Base-by-base conservation (phyloP, 1,140 invertebrate genomes). In the Drosophila nannoptera region DNA sequence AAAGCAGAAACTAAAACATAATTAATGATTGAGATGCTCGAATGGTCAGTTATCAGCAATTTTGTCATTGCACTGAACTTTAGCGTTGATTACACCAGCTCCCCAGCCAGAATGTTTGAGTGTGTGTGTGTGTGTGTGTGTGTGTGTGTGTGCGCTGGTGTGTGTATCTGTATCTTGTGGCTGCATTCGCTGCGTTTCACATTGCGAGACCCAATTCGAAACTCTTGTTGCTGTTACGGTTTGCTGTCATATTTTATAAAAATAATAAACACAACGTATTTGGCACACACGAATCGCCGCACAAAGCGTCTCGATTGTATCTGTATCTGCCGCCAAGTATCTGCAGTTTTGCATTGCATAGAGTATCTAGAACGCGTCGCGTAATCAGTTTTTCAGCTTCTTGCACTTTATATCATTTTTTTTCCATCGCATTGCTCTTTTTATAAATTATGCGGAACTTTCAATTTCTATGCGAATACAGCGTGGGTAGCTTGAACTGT, bases 301-400 rank as follows among this genome's bases (percentile, higher is more conserved):
- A 6, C 16, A 71, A 36, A 61, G 54, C 55, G 55, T 61, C 40
- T 62, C 52, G 40, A 56, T 46, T 69, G 61, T 36, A 75, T 61
- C 42, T 69, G 61, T 36, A 75, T 61, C 42, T 61, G 33, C 40
- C 56, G 31, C 35, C 54, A 35, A 16, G 22, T 35, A 43, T 45
- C 8, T 49, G 40, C 49, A 67, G 14, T 80, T 50, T 50, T 71
- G 66, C 59, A 53, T 43, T 59, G 75, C 69, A 74, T 42, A 62
- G 68, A 61, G 73, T 81, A 80, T 83, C 66, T 84, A 83, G 80
- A 83, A 84, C 81, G 80, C 76, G 81, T 84, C 73, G 80, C 78
- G 76, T 86, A 86, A 86, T 83, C 80, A 75, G 54, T 72, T 84
- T 78, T 77, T 71, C 70, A 22, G 22, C 22, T 22, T 22, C 22